Percentiles rank a stretch among this genome's conserved stretches.
Evolutionary conservation across 2,113 vertebrate species (phyloP).

Genomic region (Anoplopoma fimbria): DNA sequence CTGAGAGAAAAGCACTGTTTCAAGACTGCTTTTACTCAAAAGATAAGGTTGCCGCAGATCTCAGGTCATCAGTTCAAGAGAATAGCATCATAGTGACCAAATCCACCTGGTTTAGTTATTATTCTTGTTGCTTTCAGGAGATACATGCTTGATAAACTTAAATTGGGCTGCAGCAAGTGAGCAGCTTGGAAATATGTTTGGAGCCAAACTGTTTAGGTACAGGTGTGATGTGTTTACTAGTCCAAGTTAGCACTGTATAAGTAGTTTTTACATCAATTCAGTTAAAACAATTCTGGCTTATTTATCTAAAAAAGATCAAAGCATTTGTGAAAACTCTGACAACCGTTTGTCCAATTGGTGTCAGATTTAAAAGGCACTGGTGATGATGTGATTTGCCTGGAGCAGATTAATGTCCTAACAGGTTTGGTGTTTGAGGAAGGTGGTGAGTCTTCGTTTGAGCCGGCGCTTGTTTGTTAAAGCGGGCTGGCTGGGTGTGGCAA

Average conservation of each 20-base stretch:
- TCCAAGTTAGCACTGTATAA: background rate
- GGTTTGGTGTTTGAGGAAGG: conserved; percentile 82
- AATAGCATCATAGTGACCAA: background rate
- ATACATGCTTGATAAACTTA: background rate
- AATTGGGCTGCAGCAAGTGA: background rate
- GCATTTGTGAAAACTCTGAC: background rate
- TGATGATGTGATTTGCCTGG: conserved; percentile 79
- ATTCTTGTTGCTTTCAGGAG: background rate
- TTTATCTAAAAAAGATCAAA: background rate
- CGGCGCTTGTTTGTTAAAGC: conserved; percentile 77
- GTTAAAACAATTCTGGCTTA: background rate
- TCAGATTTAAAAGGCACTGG: conserved; percentile 69
- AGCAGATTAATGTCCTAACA: conserved; percentile 75
- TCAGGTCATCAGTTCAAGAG: background rate
- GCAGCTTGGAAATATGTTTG: background rate
- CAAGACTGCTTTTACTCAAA: background rate
- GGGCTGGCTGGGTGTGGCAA: conserved; percentile 73
- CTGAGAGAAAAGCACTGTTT: background rate
- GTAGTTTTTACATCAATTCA: background rate
- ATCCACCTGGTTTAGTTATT: background rate
- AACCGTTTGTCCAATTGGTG: conserved; percentile 5
- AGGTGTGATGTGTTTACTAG: background rate
- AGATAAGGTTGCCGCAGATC: background rate
- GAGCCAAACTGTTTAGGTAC: background rate
- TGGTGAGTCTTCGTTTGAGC: conserved; percentile 66